Conservation (phyloP, 30 jellyfish, hydroid and myxozoan species). For the Rhopilema esculentum region DNA sequence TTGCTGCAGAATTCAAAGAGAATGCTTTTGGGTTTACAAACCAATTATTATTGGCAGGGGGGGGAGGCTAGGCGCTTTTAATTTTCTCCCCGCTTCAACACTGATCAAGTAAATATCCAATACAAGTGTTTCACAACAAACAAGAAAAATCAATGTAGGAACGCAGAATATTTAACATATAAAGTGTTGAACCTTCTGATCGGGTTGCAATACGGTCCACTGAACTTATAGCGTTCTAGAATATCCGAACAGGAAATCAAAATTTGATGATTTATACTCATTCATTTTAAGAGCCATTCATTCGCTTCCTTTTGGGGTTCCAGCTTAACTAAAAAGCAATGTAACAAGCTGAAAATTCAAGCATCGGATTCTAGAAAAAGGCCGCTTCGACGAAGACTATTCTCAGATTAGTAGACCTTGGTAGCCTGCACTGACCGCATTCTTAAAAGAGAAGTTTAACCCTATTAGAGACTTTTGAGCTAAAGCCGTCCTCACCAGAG, state of each 20-base stretch:
- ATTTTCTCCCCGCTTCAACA: too few relatives aligned
- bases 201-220: background rate
- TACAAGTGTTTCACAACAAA: background rate
- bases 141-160: background rate
- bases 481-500: conserved; percentile 51
- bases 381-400: conserved; percentile 41
- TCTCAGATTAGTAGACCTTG: conserved; percentile 41
- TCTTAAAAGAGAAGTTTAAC: conserved; percentile 25
- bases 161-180: background rate
- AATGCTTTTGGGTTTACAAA: too few relatives aligned
- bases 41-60: too few relatives aligned
- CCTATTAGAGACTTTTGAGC: conserved; percentile 45
- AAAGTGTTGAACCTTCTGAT: background rate
- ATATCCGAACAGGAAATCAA: conserved; percentile 43
- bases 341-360: conserved; percentile 56
- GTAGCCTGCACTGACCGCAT: conserved; percentile 55
- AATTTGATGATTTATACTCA: background rate
- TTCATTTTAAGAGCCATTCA: conserved; percentile 21
- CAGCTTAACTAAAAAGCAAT: conserved; percentile 18
- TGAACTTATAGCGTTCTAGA: background rate
- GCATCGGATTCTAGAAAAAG: conserved; percentile 22
- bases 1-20: too few relatives aligned
- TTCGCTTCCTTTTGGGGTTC: conserved; percentile 8
- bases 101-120: too few relatives aligned
- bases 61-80: too few relatives aligned